phyloP scores from a whole-genome alignment of 2,797 vertebrate species.

The Notamacropus eugenii region DNA sequence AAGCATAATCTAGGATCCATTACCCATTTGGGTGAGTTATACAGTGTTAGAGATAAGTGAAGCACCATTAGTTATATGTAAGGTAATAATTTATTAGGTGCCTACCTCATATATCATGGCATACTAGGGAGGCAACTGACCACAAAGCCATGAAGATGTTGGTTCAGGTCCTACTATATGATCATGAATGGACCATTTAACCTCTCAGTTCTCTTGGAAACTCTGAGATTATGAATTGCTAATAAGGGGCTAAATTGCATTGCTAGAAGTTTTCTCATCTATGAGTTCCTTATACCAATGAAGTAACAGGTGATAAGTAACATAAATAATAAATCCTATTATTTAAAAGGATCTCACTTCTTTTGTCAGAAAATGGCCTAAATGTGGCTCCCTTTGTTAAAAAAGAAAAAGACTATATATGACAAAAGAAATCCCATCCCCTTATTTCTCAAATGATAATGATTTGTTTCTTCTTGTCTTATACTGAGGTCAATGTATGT shows the following conservation, averaged over 20 bases:
- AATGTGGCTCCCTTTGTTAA: background rate
- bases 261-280: background rate
- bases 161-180: background rate
- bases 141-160: background rate
- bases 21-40: background rate
- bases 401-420: background rate
- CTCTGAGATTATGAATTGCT: background rate
- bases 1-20: constrained; percentile 12
- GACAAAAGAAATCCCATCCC: background rate
- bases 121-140: background rate
- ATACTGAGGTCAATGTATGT: background rate
- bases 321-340: background rate
- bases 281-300: background rate
- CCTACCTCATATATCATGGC: background rate
- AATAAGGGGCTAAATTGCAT: background rate
- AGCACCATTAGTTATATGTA: background rate
- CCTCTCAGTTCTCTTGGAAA: background rate
- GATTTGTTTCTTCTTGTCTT: background rate
- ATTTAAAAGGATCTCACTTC: background rate
- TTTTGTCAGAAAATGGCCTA: background rate
- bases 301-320: background rate
- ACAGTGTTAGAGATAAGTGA: background rate
- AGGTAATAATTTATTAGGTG: background rate
- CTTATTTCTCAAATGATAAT: background rate
- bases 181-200: background rate